Conservation (phyloP, 2,888 invertebrate genomes). For the Cremastinae sp. region DNA sequence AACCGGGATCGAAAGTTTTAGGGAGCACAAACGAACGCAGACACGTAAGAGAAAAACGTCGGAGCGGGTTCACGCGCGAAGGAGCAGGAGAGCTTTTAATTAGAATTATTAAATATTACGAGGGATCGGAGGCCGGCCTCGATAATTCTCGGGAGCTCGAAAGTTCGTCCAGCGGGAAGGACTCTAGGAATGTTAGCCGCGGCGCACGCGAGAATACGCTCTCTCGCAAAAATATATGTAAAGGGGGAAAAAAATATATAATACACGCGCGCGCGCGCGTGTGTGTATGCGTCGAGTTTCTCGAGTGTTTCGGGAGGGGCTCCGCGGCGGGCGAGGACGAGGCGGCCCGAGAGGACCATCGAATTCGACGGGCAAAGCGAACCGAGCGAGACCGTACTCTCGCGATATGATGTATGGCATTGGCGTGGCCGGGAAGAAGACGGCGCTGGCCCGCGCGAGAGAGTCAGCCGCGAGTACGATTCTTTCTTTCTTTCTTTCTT, state of each 20-base stretch:
- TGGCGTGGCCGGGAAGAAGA: slow-evolving; percentile 47
- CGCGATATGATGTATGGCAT: slow-evolving; percentile 56
- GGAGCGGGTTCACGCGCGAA: slow-evolving; percentile 40
- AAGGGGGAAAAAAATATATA: slow-evolving; percentile 10
- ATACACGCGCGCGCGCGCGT: no score
- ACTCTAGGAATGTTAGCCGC: slow-evolving; percentile 49
- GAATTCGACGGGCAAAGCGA: slow-evolving; percentile 55
- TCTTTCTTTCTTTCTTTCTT: background rate
- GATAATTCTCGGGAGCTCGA: slow-evolving; percentile 53
- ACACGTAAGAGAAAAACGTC: background rate
- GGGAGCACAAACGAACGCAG: slow-evolving; percentile 32
- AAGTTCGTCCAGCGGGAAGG: slow-evolving; percentile 41
- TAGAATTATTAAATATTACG: slow-evolving; percentile 61
- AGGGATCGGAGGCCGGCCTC: slow-evolving; percentile 42
- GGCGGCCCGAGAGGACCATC: slow-evolving; percentile 57
- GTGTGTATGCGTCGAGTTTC: no score
- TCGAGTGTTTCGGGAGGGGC: slow-evolving; percentile 21
- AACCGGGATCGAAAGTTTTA: slow-evolving; percentile 44
- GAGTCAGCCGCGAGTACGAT: slow-evolving; percentile 51
- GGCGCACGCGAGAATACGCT: slow-evolving; percentile 5
- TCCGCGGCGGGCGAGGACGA: slow-evolving; percentile 46
- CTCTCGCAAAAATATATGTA: slow-evolving; percentile 10
- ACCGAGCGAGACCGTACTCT: slow-evolving; percentile 31
- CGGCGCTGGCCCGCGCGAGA: slow-evolving; percentile 29
- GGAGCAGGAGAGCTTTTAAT: slow-evolving; percentile 58